Evolutionary conservation across 2,797 vertebrate genomes (phyloP), one percentile per base, ranked within the genome.

Genomic region (Hippopotamyrus pictus): DNA sequence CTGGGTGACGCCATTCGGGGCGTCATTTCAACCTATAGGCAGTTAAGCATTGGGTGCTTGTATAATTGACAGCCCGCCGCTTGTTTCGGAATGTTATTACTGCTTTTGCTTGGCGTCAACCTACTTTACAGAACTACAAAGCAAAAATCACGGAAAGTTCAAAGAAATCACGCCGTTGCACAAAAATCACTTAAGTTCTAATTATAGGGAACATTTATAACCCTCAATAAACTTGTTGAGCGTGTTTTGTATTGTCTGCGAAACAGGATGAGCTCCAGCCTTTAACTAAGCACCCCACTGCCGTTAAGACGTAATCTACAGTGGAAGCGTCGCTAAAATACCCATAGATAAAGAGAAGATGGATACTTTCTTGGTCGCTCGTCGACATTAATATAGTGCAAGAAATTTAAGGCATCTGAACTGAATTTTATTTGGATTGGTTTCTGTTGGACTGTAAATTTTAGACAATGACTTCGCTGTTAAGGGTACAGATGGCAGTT

Each of bases 251-350:
- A 76, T 51, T 54, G 87, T 25, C 69, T 65, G 53, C 89, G 50
- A 46, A 73, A 88, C 92, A 90, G 91, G 93, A 89, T 90, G 91
- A 91, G 91, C 29, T 37, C 37, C 62, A 14, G 48, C 89, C 59
- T 73, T 88, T 88, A 88, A 88, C 88, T 85, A 84, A 90, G 53
- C n/a, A 22, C 14, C 29, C 1, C 50, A 25, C 8, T 54, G 65
- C 22, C 14, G 33, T 85, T 85, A 85, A 51, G 22, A 17, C 82
- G 14, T 46, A 22, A 69, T 89, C 19, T 29, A n/a, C 33, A 46
- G 29, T 65, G 25, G n/a, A 22, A 22, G 3, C 9, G n/a, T 48
- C 11, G 33, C 5, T 33, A 79, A 25, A 82, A 57, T 50, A 54
- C 46, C 22, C 37, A 6, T 22, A 3, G 37, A 57, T 25, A n/a